Evolutionary conservation across 2,113 vertebrate genomes (phyloP).

Genomic region (Shinisaurus crocodilurus): DNA sequence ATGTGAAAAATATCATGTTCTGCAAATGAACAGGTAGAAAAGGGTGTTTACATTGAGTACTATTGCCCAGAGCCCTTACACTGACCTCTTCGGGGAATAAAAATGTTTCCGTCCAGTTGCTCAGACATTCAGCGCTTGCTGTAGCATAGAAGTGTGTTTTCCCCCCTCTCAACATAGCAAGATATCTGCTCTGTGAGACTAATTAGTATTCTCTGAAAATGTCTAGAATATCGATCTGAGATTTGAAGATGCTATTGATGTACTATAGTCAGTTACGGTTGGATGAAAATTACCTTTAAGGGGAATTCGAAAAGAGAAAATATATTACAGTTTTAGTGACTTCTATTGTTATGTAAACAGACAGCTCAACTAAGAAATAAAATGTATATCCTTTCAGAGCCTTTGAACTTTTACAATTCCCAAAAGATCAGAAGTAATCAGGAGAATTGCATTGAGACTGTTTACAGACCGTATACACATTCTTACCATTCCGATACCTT

Average conservation of each 20-base stretch:
- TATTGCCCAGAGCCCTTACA: conserved; percentile 52
- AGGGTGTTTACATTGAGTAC: neutral
- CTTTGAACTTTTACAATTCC: conserved; percentile 10
- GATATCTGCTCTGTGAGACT: conserved; percentile 71
- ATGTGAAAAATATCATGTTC: neutral
- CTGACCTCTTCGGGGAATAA: conserved; percentile 65
- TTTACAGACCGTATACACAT: neutral
- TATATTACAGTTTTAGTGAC: conserved; percentile 23
- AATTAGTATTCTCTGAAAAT: conserved; percentile 73
- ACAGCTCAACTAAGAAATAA: conserved; percentile 22
- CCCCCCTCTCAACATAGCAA: conserved; percentile 5
- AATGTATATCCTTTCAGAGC: conserved; percentile 15
- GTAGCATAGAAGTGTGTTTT: conserved; percentile 19
- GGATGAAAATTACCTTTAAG: conserved; percentile 61
- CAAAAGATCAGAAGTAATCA: neutral
- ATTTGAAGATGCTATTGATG: conserved; percentile 69
- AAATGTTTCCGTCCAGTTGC: conserved; percentile 47
- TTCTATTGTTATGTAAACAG: conserved; percentile 29
- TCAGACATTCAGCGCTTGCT: conserved; percentile 61
- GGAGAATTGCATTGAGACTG: neutral
- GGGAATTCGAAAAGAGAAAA: conserved; percentile 50
- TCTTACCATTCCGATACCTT: neutral
- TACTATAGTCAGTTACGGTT: conserved; percentile 49
- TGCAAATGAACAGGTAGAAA: conserved; percentile 34
- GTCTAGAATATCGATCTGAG: conserved; percentile 70